Conservation (phyloP, 2,888 invertebrate genomes). For the Ochlodes sylvanus region DNA sequence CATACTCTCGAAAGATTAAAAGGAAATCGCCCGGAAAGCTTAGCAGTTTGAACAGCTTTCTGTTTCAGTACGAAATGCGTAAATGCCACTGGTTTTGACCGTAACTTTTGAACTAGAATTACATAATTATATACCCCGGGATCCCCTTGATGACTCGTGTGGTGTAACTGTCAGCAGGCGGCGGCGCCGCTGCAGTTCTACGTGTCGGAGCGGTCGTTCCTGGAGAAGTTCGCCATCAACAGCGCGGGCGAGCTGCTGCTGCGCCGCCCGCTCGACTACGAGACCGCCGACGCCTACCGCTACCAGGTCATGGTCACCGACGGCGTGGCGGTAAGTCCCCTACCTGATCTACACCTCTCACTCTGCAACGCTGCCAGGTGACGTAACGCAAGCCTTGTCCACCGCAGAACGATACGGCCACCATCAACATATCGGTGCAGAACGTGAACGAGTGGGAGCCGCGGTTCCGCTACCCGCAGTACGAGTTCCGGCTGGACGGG, state of each 20-base stretch:
- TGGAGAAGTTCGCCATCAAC: slow-evolving; percentile 91
- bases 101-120: too few relatives aligned
- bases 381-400: not conserved
- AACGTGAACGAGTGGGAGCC: slow-evolving; percentile 98
- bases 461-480: slow-evolving; percentile 93
- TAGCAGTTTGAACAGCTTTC: too few relatives aligned
- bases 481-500: slow-evolving; percentile 89
- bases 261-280: slow-evolving; percentile 91
- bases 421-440: slow-evolving; percentile 91
- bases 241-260: slow-evolving; percentile 92
- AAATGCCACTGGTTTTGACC: too few relatives aligned
- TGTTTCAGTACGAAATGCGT: too few relatives aligned
- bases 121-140: too few relatives aligned
- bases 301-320: slow-evolving; percentile 94
- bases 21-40: too few relatives aligned
- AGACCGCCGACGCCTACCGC: slow-evolving; percentile 88
- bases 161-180: too few relatives aligned
- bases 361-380: too few relatives aligned
- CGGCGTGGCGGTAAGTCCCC: slow-evolving; percentile 78
- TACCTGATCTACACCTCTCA: too few relatives aligned
- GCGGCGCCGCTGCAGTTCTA: slow-evolving; percentile 88
- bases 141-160: too few relatives aligned
- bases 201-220: slow-evolving; percentile 89
- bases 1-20: too few relatives aligned
- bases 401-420: slow-evolving; percentile 92